Percentiles rank a stretch among this genome's conserved stretches.
Evolutionary conservation across 2,113 vertebrate species (phyloP).

Genomic region (Illadopsis cleaveri): DNA sequence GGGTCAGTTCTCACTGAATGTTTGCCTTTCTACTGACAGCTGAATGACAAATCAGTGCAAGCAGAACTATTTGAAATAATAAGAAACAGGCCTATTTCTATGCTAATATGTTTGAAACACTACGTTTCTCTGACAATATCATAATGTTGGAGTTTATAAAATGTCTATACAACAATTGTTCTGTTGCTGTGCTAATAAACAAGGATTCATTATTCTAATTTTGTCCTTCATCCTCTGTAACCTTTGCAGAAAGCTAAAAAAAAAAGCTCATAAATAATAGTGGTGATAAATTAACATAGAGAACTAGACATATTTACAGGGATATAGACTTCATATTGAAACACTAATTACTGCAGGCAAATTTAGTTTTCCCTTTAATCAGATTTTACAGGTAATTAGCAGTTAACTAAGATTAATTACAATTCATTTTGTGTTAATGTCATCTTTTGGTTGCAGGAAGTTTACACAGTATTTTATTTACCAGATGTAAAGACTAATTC

Average conservation of each 20-base stretch:
- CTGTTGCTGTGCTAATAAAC: not conserved
- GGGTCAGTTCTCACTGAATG: constrained; percentile 20
- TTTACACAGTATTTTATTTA: constrained; percentile 56
- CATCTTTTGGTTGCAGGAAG: constrained; percentile 71
- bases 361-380: constrained; percentile 78
- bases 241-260: constrained; percentile 36
- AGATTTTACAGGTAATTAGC: constrained; percentile 78
- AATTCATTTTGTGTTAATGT: constrained; percentile 69
- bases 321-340: constrained; percentile 55
- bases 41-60: constrained; percentile 25
- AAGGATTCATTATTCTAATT: constrained; percentile 52
- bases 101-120: constrained; percentile 28
- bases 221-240: constrained; percentile 56
- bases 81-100: constrained; percentile 34
- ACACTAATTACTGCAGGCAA: constrained; percentile 69
- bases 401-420: constrained; percentile 75
- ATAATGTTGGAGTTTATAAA: not conserved
- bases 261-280: constrained; percentile 59
- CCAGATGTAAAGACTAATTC: constrained; percentile 61
- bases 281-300: constrained; percentile 33
- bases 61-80: constrained; percentile 17
- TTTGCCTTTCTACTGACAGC: constrained; percentile 26
- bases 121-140: not conserved
- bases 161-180: constrained; percentile 33
- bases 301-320: constrained; percentile 66